Conservation (phyloP, 2,888 invertebrate species). For the Eupithecia subfuscata region DNA sequence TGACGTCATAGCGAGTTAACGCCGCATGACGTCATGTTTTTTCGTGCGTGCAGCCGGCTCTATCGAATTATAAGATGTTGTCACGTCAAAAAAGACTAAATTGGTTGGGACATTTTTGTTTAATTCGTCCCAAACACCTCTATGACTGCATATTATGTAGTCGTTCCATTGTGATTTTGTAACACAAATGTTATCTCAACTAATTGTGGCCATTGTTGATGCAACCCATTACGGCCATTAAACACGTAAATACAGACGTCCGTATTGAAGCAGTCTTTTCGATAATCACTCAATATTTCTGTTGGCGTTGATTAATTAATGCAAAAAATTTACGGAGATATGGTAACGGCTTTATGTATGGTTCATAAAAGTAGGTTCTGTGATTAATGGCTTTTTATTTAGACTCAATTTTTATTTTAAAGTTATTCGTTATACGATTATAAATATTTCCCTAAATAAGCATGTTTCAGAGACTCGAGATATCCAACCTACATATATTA, state of each 20-base stretch:
- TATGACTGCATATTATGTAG: not conserved
- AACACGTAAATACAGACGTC: constrained; percentile 33
- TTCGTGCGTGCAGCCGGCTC: no score
- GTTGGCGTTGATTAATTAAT: constrained; percentile 2
- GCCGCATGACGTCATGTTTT: no score
- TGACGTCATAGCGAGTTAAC: no score
- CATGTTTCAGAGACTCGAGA: not conserved
- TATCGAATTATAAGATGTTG: no score
- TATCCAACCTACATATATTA: not conserved
- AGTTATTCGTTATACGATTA: no score
- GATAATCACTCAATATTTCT: constrained; percentile 45
- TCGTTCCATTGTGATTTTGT: constrained; percentile 26
- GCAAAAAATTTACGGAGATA: not conserved
- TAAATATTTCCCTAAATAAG: no score
- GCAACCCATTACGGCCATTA: constrained; percentile 37
- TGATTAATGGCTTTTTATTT: not conserved
- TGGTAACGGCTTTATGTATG: not conserved
- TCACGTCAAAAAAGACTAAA: not conserved
- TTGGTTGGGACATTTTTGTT: constrained; percentile 2
- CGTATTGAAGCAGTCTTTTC: constrained; percentile 44
- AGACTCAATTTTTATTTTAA: not conserved
- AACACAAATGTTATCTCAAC: constrained; percentile 43
- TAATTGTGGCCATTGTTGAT: constrained; percentile 44
- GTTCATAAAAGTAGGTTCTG: not conserved
- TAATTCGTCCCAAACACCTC: constrained; percentile 1